Evolutionary conservation across 2,113 vertebrate genomes (phyloP), one percentile per base, ranked within the genome.

Genomic region (Chlorodrepanis virens): DNA sequence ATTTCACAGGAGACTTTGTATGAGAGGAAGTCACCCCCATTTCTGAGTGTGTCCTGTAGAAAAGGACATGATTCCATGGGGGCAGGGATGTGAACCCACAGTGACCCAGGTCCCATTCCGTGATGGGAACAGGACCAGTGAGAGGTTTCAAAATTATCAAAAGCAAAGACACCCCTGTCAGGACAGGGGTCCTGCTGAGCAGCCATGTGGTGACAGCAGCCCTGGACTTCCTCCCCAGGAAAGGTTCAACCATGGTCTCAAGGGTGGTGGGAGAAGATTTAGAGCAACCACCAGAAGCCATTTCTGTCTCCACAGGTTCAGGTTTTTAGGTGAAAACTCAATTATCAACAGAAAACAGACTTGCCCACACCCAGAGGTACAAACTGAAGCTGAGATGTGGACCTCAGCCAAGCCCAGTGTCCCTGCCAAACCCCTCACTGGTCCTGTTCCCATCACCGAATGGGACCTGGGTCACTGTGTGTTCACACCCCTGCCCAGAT

Each of bases 391-490:
- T 52, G 42, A 59, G 83, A 54, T 1, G 15, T 47, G 68, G n/a
- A n/a, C 59, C 47, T 72, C 37, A 27, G 63, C 39, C 44, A 93
- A 77, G 68, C 19, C 1, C 70, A 8, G 29, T 5, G 52, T 75
- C 65, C 57, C 74, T 83, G 70, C 65, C 87, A 85, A 56, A 35
- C 8, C 69, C 69, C 44, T 19, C 40, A 29, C 54, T 77, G 29
- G 33, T 61, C 33, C 67, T 20, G 3, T 65, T 70, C 14, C 31
- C 4, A 10, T 47, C 75, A 27, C 57, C 39, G 70, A 79, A 4
- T 1, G 60, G 78, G 12, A 53, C 23, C 10, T 0, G 0, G 59
- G 70, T 54, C 70, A 25, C 54, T 53, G 61, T 0, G 2, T n/a
- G 45, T 47, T 83, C 76, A 28, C 35, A 25, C 22, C 72, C 69